Evolutionary conservation across 2,888 invertebrate species (phyloP), one percentile per base, ranked within the genome.

Genomic region (Frankliniella fusca): DNA sequence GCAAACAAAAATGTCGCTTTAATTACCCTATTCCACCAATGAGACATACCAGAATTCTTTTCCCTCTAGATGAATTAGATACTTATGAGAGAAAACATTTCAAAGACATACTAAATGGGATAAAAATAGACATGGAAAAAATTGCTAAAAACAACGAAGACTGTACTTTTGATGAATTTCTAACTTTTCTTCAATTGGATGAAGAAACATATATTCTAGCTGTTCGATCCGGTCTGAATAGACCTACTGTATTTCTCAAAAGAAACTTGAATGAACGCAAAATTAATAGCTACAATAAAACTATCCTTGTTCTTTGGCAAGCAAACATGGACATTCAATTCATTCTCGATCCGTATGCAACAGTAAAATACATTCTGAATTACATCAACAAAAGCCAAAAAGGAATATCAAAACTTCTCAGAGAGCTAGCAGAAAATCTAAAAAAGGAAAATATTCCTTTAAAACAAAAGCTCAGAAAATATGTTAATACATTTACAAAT

Each of bases 281-380:
- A 83, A 84, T 86, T 0, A 87, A 87, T 83, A 70, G 81, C 3
- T 87, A 85, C 83, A 86, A 86, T 80, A 80, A 23, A 79, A 84
- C 48, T 84, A 82, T 87, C 10, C 81, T 86, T 11, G 38, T 82
- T 27, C 82, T 85, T 11, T 80, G 80, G 23, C 48, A 83, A 48
- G 85, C 86, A 12, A 87, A 86, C 79, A 84, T 85, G 83, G 86
- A 54, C 54, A 54, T 54, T 18, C 54, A 54, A 7, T 54, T 54
- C 18, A 18, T 54, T 54, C 8, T 54, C 5, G 54, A 54, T 7
- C 54, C 54, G 1, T 54, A 54, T 54, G 54, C 54, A 54, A 54
- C 54, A 1, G 38, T 38, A 38, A 38, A 38, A 38, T 38, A 38
- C 38, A 38, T 38, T 38, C 38, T 38, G 38, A 38, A 38, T 5